These are phyloP conservation scores for Hyperopisus bebe DNA, from an alignment of 2,113 vertebrate species.

Conservation along the genomic window DNA sequence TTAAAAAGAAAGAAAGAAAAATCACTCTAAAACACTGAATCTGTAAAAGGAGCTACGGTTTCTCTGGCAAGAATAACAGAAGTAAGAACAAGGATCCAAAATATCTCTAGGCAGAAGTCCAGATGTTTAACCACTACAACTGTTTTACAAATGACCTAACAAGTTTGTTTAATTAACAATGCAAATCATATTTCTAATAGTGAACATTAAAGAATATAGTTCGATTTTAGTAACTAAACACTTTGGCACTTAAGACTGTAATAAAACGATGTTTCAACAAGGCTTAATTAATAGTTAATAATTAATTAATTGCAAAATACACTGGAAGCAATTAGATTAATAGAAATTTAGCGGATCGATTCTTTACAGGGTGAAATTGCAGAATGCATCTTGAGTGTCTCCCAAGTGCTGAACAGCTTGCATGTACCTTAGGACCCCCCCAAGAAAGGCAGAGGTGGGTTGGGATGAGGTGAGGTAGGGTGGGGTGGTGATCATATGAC, in stretches of 20 bases:
- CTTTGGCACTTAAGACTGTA: background rate
- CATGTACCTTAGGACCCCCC: background rate
- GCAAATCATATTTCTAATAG: background rate
- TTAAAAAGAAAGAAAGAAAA: background rate
- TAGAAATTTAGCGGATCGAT: slow-evolving; percentile 7
- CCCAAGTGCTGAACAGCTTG: background rate
- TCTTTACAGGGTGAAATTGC: background rate
- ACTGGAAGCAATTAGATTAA: background rate
- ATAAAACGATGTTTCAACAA: background rate
- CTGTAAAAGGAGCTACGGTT: background rate
- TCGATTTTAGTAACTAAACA: background rate
- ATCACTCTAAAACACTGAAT: background rate
- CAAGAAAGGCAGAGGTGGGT: background rate
- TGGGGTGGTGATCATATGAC: background rate
- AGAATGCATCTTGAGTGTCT: background rate
- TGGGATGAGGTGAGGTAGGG: too few species aligned
- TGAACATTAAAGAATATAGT: background rate
- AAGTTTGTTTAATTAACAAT: background rate
- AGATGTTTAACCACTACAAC: background rate
- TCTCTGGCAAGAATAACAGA: background rate
- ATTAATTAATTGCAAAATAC: background rate
- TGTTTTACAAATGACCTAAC: background rate
- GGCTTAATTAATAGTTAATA: background rate
- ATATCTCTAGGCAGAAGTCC: background rate
- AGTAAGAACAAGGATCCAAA: background rate